phyloP scores from a whole-genome alignment of 2,888 invertebrate species.

The Agrochola lota region DNA sequence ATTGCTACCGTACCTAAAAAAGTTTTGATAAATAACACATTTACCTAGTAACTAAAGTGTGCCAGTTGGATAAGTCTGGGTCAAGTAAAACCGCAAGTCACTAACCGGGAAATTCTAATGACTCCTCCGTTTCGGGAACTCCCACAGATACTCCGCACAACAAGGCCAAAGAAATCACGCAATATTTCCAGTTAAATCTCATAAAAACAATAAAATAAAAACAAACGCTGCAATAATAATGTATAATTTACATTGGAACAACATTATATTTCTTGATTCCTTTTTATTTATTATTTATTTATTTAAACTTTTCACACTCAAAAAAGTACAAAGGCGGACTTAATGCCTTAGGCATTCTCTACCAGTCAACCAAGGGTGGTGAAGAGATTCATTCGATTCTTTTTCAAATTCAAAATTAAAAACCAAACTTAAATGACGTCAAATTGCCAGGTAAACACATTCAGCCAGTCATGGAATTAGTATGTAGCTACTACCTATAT shows the following conservation, averaged over 20 bases:
- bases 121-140: constrained; percentile 7
- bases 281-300: too few species aligned
- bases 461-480: constrained; percentile 6
- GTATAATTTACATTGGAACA: neutral
- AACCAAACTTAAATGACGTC: neutral
- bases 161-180: neutral
- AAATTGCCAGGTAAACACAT: neutral
- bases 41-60: neutral
- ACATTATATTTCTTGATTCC: neutral
- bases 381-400: too few species aligned
- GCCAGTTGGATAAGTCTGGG: neutral
- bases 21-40: neutral
- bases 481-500: neutral
- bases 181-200: neutral
- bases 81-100: constrained; percentile 8
- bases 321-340: too few species aligned
- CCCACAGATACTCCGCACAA: too few species aligned
- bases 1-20: neutral
- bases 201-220: constrained; percentile 2
- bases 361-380: too few species aligned
- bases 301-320: too few species aligned
- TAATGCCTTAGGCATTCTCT: too few species aligned
- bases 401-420: too few species aligned
- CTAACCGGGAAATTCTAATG: constrained; percentile 16
- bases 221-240: neutral